Evolutionary conservation across 2,113 vertebrate species (phyloP).

Genomic region (Cottus gobio): DNA sequence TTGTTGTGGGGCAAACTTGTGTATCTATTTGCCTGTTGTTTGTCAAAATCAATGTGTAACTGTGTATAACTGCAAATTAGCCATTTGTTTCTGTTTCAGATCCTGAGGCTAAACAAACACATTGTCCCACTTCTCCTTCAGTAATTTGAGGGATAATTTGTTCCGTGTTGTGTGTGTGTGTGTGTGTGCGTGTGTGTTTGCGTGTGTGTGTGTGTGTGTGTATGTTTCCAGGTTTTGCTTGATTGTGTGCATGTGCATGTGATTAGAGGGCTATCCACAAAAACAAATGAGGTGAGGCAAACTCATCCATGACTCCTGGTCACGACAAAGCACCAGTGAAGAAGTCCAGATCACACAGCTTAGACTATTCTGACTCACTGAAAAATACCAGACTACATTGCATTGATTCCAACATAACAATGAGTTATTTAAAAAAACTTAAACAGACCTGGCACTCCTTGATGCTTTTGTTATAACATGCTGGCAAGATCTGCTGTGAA

Average conservation of each 20-base stretch:
- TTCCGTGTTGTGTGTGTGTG: not conserved
- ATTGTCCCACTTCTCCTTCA: slow-evolving; percentile 29
- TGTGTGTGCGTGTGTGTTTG: not conserved
- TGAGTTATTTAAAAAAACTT: slow-evolving; percentile 1
- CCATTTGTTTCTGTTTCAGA: slow-evolving; percentile 48
- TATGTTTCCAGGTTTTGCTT: slow-evolving; percentile 44
- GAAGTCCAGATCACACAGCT: slow-evolving; percentile 1
- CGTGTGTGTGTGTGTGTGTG: slow-evolving; percentile 13
- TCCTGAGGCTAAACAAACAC: slow-evolving; percentile 57
- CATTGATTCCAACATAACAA: not conserved
- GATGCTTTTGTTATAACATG: slow-evolving; percentile 31
- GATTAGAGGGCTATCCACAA: slow-evolving; percentile 51
- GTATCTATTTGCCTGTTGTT: slow-evolving; percentile 1
- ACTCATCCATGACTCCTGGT: slow-evolving; percentile 64
- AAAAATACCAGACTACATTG: not conserved
- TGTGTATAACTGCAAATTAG: slow-evolving; percentile 24
- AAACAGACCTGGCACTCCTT: slow-evolving; percentile 16
- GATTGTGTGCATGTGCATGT: slow-evolving; percentile 56
- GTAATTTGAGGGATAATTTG: slow-evolving; percentile 71
- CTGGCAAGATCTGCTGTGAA: slow-evolving; percentile 41
- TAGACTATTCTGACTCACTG: not conserved
- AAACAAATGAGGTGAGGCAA: slow-evolving; percentile 46
- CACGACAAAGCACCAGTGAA: slow-evolving; percentile 48
- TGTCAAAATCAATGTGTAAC: not conserved
- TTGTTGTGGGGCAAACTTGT: not conserved